phyloP scores from a whole-genome alignment of 2,113 vertebrate species.

The Macaca nemestrina region DNA sequence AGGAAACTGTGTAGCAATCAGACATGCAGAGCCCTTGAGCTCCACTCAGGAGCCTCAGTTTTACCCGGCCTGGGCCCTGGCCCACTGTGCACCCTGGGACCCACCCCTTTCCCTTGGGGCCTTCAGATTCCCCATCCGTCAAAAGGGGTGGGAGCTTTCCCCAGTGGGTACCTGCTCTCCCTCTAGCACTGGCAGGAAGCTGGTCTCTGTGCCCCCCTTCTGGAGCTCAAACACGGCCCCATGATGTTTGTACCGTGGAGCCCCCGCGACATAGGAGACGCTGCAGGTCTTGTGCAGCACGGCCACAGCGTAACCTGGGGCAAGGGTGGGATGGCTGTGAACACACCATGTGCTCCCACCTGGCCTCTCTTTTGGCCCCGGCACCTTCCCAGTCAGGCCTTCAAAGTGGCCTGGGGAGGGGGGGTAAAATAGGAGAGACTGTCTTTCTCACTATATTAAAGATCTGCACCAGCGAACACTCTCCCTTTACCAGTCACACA shows the following conservation, averaged over 20 bases:
- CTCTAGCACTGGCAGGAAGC: slow-evolving; percentile 70
- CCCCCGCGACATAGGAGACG: slow-evolving; percentile 82
- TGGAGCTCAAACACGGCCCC: slow-evolving; percentile 85
- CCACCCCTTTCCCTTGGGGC: not conserved
- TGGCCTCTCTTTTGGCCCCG: not conserved
- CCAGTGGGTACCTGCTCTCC: slow-evolving; percentile 85
- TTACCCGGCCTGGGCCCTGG: not conserved
- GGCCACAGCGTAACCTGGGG: slow-evolving; percentile 84
- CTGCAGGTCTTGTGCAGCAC: slow-evolving; percentile 49
- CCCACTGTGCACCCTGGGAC: not conserved
- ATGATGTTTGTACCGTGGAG: slow-evolving; percentile 80
- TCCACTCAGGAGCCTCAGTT: not conserved
- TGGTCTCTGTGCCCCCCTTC: not conserved
- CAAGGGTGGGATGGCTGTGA: too few species aligned
- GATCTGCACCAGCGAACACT: not conserved
- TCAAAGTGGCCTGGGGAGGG: not conserved
- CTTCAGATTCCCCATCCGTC: not conserved
- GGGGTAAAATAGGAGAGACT: not conserved
- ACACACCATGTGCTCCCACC: not conserved
- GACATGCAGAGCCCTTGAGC: not conserved
- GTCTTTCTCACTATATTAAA: not conserved
- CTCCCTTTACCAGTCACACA: not conserved
- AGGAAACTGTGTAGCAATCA: not conserved
- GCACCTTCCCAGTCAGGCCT: not conserved
- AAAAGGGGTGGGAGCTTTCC: not conserved